Evolutionary conservation across 2,888 invertebrate genomes (phyloP).

Genomic region (Nasonia oneida): DNA sequence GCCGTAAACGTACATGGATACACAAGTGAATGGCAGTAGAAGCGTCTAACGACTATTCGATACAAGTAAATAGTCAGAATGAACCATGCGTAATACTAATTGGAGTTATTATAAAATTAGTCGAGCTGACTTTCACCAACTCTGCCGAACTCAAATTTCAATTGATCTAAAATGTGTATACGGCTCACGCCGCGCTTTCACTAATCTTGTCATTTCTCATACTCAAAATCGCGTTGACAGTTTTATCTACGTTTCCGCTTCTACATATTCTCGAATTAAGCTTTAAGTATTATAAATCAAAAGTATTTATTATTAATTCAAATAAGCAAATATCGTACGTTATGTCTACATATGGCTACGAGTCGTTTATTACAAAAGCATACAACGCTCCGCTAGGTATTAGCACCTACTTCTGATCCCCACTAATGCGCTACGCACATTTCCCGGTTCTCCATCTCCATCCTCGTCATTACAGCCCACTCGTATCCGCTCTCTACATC

Average conservation of each 20-base stretch:
- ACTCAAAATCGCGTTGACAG: background rate
- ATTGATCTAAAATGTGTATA: too few relatives aligned
- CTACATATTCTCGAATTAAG: background rate
- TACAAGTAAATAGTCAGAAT: background rate
- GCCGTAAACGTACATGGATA: background rate
- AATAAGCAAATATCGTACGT: background rate
- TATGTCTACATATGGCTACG: background rate
- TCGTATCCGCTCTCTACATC: slow-evolving; percentile 3
- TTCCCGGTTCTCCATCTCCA: background rate
- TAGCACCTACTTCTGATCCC: background rate
- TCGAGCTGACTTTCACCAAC: background rate
- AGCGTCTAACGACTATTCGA: background rate
- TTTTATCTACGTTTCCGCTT: background rate
- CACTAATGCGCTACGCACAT: background rate
- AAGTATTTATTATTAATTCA: background rate
- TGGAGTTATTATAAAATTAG: background rate
- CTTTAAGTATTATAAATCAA: background rate
- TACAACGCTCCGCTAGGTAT: background rate
- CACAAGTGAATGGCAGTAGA: background rate
- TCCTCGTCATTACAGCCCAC: background rate
- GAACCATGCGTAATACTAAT: background rate
- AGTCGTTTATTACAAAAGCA: background rate
- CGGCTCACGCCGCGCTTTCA: background rate
- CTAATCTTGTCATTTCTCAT: background rate
- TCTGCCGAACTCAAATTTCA: background rate